phyloP scores from a whole-genome alignment of 1,140 invertebrate species.

The Drosophila sp. region DNA sequence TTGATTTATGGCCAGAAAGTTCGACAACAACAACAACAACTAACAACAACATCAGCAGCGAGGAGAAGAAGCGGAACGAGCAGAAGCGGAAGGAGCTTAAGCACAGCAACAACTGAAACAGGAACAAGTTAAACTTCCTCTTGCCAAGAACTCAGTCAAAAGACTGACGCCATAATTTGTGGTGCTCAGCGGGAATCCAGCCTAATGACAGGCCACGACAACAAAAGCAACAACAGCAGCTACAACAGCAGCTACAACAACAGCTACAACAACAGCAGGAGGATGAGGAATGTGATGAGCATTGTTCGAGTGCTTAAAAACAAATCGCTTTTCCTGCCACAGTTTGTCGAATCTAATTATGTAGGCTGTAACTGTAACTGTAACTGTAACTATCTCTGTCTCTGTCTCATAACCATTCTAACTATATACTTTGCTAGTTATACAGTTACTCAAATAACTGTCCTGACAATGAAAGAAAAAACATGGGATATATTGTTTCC shows the following conservation, averaged over 20 bases:
- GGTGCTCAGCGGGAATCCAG: conserved; percentile 30
- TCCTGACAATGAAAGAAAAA: too few relatives aligned
- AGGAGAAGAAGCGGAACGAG: background rate
- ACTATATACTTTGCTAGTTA: conserved; percentile 5
- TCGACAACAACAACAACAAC: background rate
- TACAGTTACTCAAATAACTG: too few relatives aligned
- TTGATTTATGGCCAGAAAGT: conserved; percentile 50
- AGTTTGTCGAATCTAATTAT: conserved; percentile 63
- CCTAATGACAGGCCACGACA: conserved; percentile 51
- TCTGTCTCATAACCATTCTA: background rate
- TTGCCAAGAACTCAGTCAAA: conserved; percentile 51
- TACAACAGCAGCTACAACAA: conserved; percentile 2
- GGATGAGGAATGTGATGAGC: background rate
- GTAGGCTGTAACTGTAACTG: conserved; percentile 2
- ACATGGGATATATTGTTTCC: too few relatives aligned
- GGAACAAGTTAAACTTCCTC: background rate
- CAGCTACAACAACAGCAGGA: conserved; percentile 6
- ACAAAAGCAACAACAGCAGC: conserved; percentile 6
- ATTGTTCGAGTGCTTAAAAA: conserved; percentile 50
- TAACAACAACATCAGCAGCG: background rate
- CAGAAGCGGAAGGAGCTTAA: background rate
- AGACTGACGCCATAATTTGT: conserved; percentile 61
- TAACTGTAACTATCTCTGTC: background rate
- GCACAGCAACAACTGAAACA: background rate
- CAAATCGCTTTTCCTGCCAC: conserved; percentile 64